Conservation (phyloP, 2,113 vertebrate genomes). For the Nothobranchius furzeri region DNA sequence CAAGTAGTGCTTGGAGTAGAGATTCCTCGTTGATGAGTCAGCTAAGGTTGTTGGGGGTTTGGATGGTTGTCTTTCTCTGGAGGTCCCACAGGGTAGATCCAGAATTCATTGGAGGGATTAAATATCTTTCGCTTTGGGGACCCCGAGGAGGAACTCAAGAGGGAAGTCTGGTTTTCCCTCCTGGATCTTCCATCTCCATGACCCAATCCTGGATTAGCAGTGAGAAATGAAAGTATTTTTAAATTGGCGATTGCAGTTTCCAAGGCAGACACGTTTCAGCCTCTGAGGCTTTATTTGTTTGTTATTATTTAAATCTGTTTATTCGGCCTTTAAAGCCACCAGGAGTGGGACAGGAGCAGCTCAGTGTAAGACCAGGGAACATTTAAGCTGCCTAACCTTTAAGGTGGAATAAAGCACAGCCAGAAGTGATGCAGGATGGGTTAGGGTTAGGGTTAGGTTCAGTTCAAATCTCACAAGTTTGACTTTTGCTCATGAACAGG, state of each 20-base stretch:
- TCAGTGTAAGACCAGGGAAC: constrained; percentile 56
- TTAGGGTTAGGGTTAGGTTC: background rate
- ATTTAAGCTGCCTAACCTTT: constrained; percentile 34
- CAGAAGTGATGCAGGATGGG: constrained; percentile 13
- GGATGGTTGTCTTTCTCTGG: too few species aligned
- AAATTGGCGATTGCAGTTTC: too few species aligned
- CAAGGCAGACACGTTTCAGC: constrained; percentile 43
- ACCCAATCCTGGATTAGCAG: too few species aligned
- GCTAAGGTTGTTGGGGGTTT: too few species aligned
- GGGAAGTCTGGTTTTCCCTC: too few species aligned
- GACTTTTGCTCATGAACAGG: background rate
- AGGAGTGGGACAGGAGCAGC: constrained; percentile 40
- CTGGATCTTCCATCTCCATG: background rate
- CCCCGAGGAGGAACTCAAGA: too few species aligned
- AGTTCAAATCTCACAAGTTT: background rate
- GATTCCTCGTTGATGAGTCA: too few species aligned
- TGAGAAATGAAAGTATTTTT: too few species aligned
- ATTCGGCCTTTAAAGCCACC: constrained; percentile 55
- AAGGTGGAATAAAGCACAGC: constrained; percentile 28
- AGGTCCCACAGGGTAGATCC: too few species aligned
- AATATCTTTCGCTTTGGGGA: too few species aligned
- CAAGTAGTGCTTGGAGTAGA: too few species aligned
- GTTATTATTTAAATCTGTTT: constrained; percentile 60
- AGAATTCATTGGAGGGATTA: constrained; percentile 10
- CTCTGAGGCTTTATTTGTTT: constrained; percentile 70